phyloP scores from a whole-genome alignment of 2,797 vertebrate genomes.

The Parotocinclus haroldoi region DNA sequence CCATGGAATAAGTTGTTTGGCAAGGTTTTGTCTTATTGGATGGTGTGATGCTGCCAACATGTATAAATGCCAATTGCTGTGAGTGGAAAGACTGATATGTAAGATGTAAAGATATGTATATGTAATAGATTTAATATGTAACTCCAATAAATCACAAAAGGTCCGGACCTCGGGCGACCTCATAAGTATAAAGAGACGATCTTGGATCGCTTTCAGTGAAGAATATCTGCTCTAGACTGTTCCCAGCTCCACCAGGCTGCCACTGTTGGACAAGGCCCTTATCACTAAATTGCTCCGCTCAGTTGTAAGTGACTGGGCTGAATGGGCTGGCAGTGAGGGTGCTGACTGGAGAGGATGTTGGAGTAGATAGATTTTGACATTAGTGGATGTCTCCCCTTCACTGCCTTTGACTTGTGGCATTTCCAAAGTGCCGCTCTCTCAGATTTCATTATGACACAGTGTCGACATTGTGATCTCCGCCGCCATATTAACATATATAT shows the following conservation, averaged over 20 bases:
- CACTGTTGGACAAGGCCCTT: background rate
- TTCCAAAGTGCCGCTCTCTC: background rate
- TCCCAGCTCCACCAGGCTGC: background rate
- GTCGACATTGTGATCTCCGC: background rate
- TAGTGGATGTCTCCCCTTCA: background rate
- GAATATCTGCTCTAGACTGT: too few species aligned
- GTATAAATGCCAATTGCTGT: too few species aligned
- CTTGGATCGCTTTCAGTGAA: too few species aligned
- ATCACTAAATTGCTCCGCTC: background rate
- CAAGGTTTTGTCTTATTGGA: too few species aligned
- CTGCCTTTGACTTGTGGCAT: background rate
- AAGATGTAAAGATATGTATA: too few species aligned
- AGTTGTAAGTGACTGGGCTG: background rate
- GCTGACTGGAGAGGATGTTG: background rate
- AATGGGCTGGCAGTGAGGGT: background rate
- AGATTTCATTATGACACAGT: background rate
- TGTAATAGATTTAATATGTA: too few species aligned
- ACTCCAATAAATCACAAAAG: too few species aligned
- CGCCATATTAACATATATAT: background rate
- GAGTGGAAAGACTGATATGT: too few species aligned
- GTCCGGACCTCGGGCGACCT: too few species aligned
- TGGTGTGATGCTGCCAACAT: too few species aligned
- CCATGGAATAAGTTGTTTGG: too few species aligned
- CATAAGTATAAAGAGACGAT: too few species aligned
- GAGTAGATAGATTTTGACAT: background rate